Evolutionary conservation across 2,797 vertebrate genomes (phyloP), one percentile per base, ranked within the genome.

Genomic region (Pteropus rufus): DNA sequence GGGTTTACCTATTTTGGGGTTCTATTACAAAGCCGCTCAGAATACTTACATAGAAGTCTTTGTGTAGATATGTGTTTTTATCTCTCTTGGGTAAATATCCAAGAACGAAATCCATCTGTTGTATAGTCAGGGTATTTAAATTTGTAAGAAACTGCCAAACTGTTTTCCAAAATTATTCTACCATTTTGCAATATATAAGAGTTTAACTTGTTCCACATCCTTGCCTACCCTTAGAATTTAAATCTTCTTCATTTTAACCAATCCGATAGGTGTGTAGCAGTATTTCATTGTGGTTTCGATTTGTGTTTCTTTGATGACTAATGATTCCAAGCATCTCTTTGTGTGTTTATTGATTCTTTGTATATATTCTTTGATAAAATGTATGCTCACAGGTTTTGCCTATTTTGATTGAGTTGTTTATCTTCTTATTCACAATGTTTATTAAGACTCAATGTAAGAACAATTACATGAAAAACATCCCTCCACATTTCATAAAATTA

Each of bases 381-480:
- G 14, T 85, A 7, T 93, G 10, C 56, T 95, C 18, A 44, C 34
- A 18, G n/a, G 11, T 39, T 90, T 94, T 82, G 24, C 11, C 3
- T 36, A 83, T 58, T 87, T 89, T 94, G 73, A 92, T 75, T 82
- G 54, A 89, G 56, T 75, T 83, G 12, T 70, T 91, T 83, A 10
- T 76, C 54, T 79, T 58, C 29, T n/a, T 80, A 52, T 81, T 93
- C 41, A 54, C 39, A 58, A 24, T 81, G 72, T 92, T 96, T 72
- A 70, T 69, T 36, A 92, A 73, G 54, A 89, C 5, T 87, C 19
- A n/a, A 3, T 88, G 14, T 81, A 94, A 64, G 56, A 87, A 46
- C 46, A 84, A 75, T 64, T 34, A 56, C 62, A 62, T 41, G 52
- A 80, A 82, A 49, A 75, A 26, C 14, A 67, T 56, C 36, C 14